Base-by-base conservation (phyloP, 1,140 invertebrate species). In the Bombus consobrinus region DNA sequence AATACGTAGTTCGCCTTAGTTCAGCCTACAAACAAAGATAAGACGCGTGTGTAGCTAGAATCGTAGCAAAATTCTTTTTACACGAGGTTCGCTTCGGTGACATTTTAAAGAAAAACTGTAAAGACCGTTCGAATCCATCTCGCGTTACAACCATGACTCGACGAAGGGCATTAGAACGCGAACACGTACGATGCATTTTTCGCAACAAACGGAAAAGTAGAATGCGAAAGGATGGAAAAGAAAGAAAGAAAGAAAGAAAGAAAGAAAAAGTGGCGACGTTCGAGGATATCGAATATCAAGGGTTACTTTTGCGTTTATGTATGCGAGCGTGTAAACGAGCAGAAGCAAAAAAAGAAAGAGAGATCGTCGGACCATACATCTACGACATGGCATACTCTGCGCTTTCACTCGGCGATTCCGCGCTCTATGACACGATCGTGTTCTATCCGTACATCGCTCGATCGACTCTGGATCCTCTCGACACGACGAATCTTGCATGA, bases 381-480 rank as follows among this genome's bases (percentile, higher is more conserved):
- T 13, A 68, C 12, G 3, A 34, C 15, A 25, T 41, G 10, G 37
- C n/a, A 37, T 12, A 41, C 41, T 41, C 39, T 32, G 57, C n/a
- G 18, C 28, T 78, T 78, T 64, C 76, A 28, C 59, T n/a, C 47
- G 0, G 47, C 47, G 32, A 39, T 62, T 39, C 12, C 57, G 25
- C 47, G 34, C 22, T 39, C 6, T 25, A 12, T n/a, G 57, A 18
- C 9, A 37, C 62, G 59, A 53, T 53, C 6, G 64, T 43, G 15
- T 18, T 79, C 15, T 79, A 32, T 43, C 6, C 4, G 4, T 28
- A 22, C 12, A 6, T 53, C 34, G 22, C 28, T 57, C 62, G 18
- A 32, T 37, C 32, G 37, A n/a, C 57, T 34, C 57, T 34, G 18
- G 64, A 83, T 76, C 39, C 47, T 57, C 62, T 77, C 62, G 81